These are phyloP conservation scores for Sitodiplosis mosellana DNA, from an alignment of 1,140 invertebrate genomes.

Conservation along the genomic window DNA sequence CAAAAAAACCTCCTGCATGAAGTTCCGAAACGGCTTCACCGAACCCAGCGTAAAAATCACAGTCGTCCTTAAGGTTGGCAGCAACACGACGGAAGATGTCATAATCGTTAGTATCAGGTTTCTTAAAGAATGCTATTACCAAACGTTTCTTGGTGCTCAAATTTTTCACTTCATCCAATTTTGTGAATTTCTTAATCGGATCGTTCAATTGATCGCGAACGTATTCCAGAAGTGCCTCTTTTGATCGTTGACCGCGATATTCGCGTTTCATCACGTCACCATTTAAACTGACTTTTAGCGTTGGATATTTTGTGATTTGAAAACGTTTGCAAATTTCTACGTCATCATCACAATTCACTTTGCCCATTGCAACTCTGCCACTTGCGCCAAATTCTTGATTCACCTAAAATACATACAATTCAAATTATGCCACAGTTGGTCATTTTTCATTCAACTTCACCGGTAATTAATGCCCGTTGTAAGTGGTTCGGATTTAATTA, in stretches of 20 bases:
- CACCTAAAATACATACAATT: no score
- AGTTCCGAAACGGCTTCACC: constrained; percentile 67
- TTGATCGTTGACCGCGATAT: constrained; percentile 59
- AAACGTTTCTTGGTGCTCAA: constrained; percentile 79
- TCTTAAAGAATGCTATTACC: constrained; percentile 85
- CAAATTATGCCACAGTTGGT: no score
- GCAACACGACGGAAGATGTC: constrained; percentile 64
- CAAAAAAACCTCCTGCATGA: constrained; percentile 64
- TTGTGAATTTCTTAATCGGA: constrained; percentile 62
- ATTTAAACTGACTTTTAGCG: constrained; percentile 88
- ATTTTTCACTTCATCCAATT: constrained; percentile 53
- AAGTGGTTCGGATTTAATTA: no score
- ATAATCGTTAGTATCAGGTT: constrained; percentile 61
- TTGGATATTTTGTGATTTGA: constrained; percentile 97
- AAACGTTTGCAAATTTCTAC: constrained; percentile 68
- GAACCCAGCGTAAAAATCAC: constrained; percentile 82
- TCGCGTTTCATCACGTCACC: constrained; percentile 87
- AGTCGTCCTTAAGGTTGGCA: constrained; percentile 85
- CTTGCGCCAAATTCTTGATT: constrained; percentile 48
- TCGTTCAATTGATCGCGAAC: constrained; percentile 81
- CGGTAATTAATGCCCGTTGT: no score
- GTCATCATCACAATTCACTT: constrained; percentile 93
- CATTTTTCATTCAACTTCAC: no score
- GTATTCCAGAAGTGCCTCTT: constrained; percentile 71
- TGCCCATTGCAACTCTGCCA: constrained; percentile 80